phyloP scores from a whole-genome alignment of 2,888 invertebrate genomes.

The Hydrotaea diabolus region DNA sequence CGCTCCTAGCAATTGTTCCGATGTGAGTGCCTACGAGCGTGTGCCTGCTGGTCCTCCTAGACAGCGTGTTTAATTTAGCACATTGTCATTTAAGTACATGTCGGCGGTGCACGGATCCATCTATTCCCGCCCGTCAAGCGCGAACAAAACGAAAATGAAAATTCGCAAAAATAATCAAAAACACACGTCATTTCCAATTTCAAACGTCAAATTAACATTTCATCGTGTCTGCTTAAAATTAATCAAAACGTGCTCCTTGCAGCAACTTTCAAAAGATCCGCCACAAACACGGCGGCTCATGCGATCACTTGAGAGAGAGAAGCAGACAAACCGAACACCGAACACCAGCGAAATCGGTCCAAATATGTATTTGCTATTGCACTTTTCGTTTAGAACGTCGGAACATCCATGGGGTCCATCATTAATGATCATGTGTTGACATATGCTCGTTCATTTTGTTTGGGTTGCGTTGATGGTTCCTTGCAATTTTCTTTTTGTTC shows the following conservation, averaged over 20 bases:
- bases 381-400: neutral
- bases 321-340: neutral
- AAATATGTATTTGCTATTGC: constrained; percentile 47
- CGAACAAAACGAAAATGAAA: constrained; percentile 4
- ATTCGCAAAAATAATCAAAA: constrained; percentile 55
- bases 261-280: constrained; percentile 9
- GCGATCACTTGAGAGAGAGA: too few relatives aligned
- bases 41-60: neutral
- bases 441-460: constrained; percentile 45
- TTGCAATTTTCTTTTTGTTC: too few relatives aligned
- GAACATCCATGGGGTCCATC: constrained; percentile 59
- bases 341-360: neutral
- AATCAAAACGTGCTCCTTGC: constrained; percentile 73
- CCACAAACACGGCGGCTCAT: neutral
- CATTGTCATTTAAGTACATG: constrained; percentile 60
- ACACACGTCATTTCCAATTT: constrained; percentile 74
- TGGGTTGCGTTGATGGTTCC: neutral
- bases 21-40: neutral
- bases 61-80: constrained; percentile 61
- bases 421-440: constrained; percentile 67
- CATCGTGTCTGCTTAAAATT: constrained; percentile 77
- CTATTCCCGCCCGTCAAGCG: constrained; percentile 14
- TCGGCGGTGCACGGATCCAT: constrained; percentile 2
- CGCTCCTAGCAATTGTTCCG: too few relatives aligned
- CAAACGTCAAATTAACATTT: constrained; percentile 71